A percentile compares a stretch with the other conserved stretches of the same genome.
Evolutionary conservation across 2,888 invertebrate species (phyloP).

Genomic region (Ferdinandea cuprea): DNA sequence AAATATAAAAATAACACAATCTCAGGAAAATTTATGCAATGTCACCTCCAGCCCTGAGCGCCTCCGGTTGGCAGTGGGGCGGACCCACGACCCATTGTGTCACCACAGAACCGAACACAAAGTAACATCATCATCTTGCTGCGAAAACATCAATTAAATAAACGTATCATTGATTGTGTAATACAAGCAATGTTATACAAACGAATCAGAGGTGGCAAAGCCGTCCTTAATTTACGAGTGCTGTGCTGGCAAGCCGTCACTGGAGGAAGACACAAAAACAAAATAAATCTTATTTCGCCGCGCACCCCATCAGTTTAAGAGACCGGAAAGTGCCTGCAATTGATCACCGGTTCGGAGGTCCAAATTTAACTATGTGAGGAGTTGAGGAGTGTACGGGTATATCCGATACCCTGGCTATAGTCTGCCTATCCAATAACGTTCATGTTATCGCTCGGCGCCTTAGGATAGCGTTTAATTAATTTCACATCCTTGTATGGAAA

Average conservation of each 20-base stretch:
- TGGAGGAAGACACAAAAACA: conserved; percentile 22
- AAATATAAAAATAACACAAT: conserved; percentile 61
- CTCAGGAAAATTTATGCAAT: conserved; percentile 39
- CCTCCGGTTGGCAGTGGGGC: conserved; percentile 29
- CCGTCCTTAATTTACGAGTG: conserved; percentile 55
- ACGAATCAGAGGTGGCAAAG: conserved; percentile 30
- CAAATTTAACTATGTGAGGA: conserved; percentile 29
- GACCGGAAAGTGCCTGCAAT: conserved; percentile 49
- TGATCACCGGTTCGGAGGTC: conserved; percentile 61
- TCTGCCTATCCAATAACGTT: conserved; percentile 11
- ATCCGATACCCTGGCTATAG: neutral
- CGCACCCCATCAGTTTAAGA: conserved; percentile 35
- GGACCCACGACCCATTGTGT: conserved; percentile 56
- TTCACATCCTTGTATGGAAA: conserved; percentile 58
- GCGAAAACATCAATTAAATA: conserved; percentile 69
- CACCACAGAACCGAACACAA: conserved; percentile 59
- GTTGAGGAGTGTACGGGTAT: conserved; percentile 3
- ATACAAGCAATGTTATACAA: conserved; percentile 55
- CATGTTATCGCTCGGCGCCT: conserved; percentile 36
- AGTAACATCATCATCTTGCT: conserved; percentile 67
- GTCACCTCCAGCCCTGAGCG: conserved; percentile 29
- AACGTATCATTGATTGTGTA: conserved; percentile 68
- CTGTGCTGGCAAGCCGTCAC: neutral
- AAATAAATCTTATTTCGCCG: conserved; percentile 52
- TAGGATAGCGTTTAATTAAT: conserved; percentile 69